Evolutionary conservation across 2,797 vertebrate genomes (phyloP), one percentile per base, ranked within the genome.

Genomic region (Glyptemys insculpta): DNA sequence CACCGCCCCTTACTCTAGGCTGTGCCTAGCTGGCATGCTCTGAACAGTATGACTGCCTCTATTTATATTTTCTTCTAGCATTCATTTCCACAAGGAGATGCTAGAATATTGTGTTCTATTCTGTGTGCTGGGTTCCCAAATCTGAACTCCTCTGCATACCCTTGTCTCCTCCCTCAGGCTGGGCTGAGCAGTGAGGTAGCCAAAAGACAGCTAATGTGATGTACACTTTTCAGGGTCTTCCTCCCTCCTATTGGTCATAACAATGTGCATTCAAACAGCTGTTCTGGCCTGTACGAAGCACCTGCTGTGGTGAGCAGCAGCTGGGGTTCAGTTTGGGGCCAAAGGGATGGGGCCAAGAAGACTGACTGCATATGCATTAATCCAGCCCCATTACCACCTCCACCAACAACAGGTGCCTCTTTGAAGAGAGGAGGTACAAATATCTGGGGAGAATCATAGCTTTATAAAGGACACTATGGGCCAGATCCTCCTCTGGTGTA

Each of bases 311-410:
- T 86, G 91, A 97, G 65, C 94, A 97, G 97, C 98, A 98, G 98
- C 98, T 98, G 98, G 97, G 96, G 96, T 97, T 98, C 97, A 98
- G 97, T 98, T 98, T 97, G 95, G 97, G 97, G 97, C 97, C 97
- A 97, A 97, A 97, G 95, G 87, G 89, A 96, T 3, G 62, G 97
- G 98, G 97, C 97, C 97, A 96, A 95, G 95, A 92, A 96, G 95
- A 93, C 81, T 96, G 97, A 97, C 97, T 94, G 94, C 96, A 96
- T 98, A 97, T 95, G 97, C 96, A 95, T 97, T 98, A 98, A 98
- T 98, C 98, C 98, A 83, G 95, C 93, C 82, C 97, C 97, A 96
- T 96, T 91, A 92, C 91, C 96, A 97, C 88, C 96, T 95, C 95
- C 93, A 96, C 96, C 96, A 97, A 90, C 95, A 97, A 98, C 98